phyloP scores from a whole-genome alignment of 2,888 invertebrate genomes.

The Rugalucina vietnamica region DNA sequence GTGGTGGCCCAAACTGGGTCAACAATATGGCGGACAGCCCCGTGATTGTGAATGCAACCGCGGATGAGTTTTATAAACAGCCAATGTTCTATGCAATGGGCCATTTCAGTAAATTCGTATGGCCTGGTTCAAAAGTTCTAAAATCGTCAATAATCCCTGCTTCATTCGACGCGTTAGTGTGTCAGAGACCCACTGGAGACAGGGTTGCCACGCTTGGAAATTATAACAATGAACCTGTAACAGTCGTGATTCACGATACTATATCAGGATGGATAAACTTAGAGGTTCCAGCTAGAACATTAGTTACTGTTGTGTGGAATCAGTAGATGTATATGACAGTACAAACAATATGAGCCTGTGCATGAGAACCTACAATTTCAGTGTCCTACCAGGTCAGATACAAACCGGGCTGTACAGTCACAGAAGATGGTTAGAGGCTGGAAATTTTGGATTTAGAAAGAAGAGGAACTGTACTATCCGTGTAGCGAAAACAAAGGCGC shows the following conservation, averaged over 20 bases:
- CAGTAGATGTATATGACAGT: no score
- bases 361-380: no score
- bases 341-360: no score
- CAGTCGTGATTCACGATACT: conserved; percentile 37
- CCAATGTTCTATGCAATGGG: conserved; percentile 94
- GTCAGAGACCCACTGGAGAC: conserved; percentile 28
- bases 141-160: conserved; percentile 27
- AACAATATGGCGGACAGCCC: conserved; percentile 92
- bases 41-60: conserved; percentile 87
- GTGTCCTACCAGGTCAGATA: no score
- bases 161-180: conserved; percentile 44
- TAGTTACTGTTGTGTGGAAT: conserved; percentile 52
- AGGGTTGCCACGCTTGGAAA: conserved; percentile 44
- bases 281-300: conserved; percentile 49
- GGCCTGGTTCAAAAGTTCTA: conserved; percentile 52
- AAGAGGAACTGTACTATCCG: no score
- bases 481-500: no score
- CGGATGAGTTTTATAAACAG: conserved; percentile 93
- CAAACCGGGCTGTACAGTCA: no score
- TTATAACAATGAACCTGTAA: conserved; percentile 28
- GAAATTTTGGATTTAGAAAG: no score
- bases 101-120: conserved; percentile 86
- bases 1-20: conserved; percentile 93
- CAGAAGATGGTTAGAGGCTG: no score
- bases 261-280: conserved; percentile 36